Evolutionary conservation across 2,797 vertebrate genomes (phyloP).

Genomic region (Xenops minutus): DNA sequence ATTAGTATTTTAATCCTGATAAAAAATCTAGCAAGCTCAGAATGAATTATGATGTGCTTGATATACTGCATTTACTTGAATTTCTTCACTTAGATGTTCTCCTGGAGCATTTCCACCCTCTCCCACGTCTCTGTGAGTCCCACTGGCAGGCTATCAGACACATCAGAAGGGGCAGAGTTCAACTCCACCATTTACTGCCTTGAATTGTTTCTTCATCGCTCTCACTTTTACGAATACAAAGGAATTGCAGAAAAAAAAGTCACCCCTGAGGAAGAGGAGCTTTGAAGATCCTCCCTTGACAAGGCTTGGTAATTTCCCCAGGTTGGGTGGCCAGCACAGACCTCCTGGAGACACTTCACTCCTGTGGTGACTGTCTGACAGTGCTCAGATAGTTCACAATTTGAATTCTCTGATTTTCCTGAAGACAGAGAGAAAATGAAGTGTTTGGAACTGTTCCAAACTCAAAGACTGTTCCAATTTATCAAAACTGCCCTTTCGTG

Average conservation of each 20-base stretch:
- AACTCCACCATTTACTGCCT: neutral
- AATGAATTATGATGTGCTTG: neutral
- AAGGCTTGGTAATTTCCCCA: neutral
- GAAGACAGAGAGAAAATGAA: neutral
- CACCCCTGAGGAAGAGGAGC: neutral
- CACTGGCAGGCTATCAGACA: neutral
- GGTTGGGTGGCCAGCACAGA: neutral
- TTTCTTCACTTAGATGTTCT: neutral
- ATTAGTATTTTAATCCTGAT: neutral
- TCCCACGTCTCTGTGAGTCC: rapidly evolving
- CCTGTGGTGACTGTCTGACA: neutral
- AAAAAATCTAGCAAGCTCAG: neutral
- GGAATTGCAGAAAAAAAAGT: neutral
- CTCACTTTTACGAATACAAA: neutral
- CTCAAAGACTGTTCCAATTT: neutral
- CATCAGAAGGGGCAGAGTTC: neutral
- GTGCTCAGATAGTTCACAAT: neutral
- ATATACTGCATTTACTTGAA: neutral
- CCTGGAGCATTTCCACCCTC: neutral
- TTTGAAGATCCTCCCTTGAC: neutral
- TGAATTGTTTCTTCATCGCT: neutral
- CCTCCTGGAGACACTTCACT: neutral
- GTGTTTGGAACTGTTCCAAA: neutral
- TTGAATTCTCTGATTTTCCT: neutral
- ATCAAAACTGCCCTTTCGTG: neutral